These are phyloP conservation scores for Camponotus floridanus DNA, from an alignment of 1,140 invertebrate genomes.

Conservation along the genomic window DNA sequence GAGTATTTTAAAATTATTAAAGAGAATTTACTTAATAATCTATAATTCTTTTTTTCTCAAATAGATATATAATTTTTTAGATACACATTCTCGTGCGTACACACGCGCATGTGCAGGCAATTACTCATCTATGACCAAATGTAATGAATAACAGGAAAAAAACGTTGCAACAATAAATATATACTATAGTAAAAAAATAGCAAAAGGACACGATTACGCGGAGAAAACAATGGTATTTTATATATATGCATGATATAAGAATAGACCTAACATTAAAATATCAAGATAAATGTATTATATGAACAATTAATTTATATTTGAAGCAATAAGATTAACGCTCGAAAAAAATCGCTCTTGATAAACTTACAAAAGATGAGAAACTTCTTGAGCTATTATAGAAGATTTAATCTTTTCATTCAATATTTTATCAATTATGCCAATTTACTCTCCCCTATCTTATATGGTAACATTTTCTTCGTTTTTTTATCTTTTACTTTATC, in stretches of 20 bases:
- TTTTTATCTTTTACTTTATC: constrained; percentile 5
- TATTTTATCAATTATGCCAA: constrained; percentile 25
- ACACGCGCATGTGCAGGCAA: constrained; percentile 19
- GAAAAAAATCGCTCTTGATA: constrained; percentile 8
- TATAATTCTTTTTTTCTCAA: neutral
- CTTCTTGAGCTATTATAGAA: no score
- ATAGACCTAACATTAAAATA: constrained; percentile 33
- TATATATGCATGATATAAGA: constrained; percentile 20
- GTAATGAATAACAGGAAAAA: constrained; percentile 56
- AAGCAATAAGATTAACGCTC: neutral
- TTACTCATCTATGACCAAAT: constrained; percentile 47
- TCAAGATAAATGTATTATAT: constrained; percentile 11
- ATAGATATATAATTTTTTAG: constrained; percentile 55
- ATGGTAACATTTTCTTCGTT: neutral
- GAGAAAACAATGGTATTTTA: neutral
- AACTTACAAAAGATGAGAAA: neutral
- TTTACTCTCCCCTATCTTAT: neutral
- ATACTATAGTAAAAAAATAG: constrained; percentile 27
- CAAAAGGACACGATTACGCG: constrained; percentile 8
- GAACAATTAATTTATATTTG: constrained; percentile 48
- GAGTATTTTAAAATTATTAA: constrained; percentile 58
- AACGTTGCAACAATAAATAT: constrained; percentile 67
- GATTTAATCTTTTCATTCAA: neutral
- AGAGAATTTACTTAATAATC: constrained; percentile 52
- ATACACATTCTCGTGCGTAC: constrained; percentile 35